Percentiles rank a stretch among this genome's conserved stretches.
Evolutionary conservation across 2,113 vertebrate genomes (phyloP).

Genomic region (Lophochroa leadbeateri): DNA sequence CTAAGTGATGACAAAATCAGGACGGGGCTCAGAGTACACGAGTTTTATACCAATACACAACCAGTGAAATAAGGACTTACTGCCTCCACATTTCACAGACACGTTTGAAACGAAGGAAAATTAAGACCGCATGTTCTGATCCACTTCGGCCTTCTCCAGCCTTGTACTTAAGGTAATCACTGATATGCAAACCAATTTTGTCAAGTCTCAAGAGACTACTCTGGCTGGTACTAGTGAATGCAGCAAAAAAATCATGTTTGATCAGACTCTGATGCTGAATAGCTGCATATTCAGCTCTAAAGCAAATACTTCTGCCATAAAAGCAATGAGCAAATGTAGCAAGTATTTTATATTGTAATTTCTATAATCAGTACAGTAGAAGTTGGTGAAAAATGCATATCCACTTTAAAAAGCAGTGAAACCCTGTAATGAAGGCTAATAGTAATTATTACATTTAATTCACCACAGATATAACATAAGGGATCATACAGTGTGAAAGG

Average conservation of each 20-base stretch:
- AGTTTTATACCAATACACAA: neutral
- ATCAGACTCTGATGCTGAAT: neutral
- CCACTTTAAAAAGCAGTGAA: neutral
- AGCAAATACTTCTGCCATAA: neutral
- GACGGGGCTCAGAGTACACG: accelerated
- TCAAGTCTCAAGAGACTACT: neutral
- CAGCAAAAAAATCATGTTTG: neutral
- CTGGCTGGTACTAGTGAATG: neutral
- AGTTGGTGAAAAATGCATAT: neutral
- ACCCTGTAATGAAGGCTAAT: neutral
- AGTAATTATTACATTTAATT: neutral
- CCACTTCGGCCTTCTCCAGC: neutral
- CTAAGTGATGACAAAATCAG: neutral
- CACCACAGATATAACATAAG: neutral
- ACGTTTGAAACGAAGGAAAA: neutral
- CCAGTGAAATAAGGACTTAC: neutral
- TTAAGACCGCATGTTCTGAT: neutral
- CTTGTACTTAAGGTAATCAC: neutral
- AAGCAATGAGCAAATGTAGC: neutral
- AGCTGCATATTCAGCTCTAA: neutral
- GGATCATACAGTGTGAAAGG: neutral
- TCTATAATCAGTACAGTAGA: neutral
- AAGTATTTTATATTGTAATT: neutral
- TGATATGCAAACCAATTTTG: neutral
- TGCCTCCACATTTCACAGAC: neutral